Evolutionary conservation across 1,140 invertebrate genomes (phyloP), one percentile per base, ranked within the genome.

Genomic region (Chrysoperla carnea): DNA sequence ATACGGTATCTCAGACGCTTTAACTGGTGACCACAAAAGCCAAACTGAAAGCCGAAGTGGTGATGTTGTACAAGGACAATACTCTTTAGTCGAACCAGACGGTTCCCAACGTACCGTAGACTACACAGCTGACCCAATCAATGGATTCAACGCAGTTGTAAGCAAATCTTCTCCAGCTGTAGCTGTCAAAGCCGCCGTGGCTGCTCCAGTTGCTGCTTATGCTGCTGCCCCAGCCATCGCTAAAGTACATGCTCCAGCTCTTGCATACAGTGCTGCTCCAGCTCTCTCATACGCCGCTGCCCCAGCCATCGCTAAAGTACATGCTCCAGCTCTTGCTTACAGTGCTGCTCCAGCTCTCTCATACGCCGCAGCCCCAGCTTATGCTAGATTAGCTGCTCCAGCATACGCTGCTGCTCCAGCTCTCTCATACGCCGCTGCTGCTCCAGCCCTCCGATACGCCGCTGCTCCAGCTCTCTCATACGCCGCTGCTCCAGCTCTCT

Each of bases 51-150:
- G 60, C 27, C 59, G 69, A 6, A 59, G 62, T 38, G 75, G 75
- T 8, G 73, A 76, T 50, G 66, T 75, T 14, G 75, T 76, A n/a
- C 68, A 73, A 48, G 75, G 75, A 33, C 66, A 66, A 29, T 77
- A 77, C 57, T 73, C 70, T 2, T 53, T 78, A 12, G 63, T 73
- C 13, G 75, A 78, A 46, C 70, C 75, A 1, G 76, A 78, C 51
- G 76, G 75, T 43, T 69, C 68, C 35, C 65, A 72, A 41, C 66
- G 75, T 44, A 70, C 69, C 15, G 75, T 78, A 1, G 72, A 76
- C 48, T 78, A 80, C 57, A 75, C 72, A 5, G 71, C 71, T 28
- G 70, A 73, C 55, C 63, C 69, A 4, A 46, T 63, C 43, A 60
- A 67, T 42, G 67, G 67, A 48, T 68, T 67, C 56, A 64, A 65